Evolutionary conservation across 2,797 vertebrate species (phyloP), one percentile per base, ranked within the genome.

Genomic region (Atherinosoma microstoma): DNA sequence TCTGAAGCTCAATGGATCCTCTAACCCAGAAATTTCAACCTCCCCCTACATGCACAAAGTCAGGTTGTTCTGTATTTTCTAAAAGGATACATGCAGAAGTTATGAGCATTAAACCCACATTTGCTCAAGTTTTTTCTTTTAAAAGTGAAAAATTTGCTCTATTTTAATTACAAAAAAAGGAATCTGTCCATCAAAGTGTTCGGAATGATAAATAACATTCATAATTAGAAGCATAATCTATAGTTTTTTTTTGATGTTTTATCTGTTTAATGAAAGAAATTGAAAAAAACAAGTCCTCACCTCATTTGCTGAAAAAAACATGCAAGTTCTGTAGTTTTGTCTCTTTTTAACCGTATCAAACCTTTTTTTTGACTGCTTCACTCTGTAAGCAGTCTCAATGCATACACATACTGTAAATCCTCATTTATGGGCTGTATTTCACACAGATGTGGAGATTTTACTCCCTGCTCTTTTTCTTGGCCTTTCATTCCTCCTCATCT

Each of bases 1-100:
- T 72, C 61, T 72, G 77, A 79, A 84, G 82, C 83, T 82, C 80
- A 51, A 72, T 67, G 84, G 70, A 83, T 84, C 65, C 73, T 84
- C 60, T 83, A 85, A 89, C 86, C 81, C 83, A 91, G 85, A 88
- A 89, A 85, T 74, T 71, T 32, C 66, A 66, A 30, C 54, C 59
- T 64, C n/a, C 35, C 62, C 54, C 60, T 67, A 42, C 53, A 12
- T 22, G 20, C 59, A 67, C 82, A 76, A 58, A 73, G 75, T 76
- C 73, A 58, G 62, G 35, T n/a, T 56, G 8, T 35, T 67, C 64
- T 71, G 70, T 32, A 45, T 75, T 58, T 53, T 59, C 8, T 15
- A 51, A n/a, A 29, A 27, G 62, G 49, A 22, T 57, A 22, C 57
- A 45, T n/a, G 32, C 38, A 15, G 3, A 7, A 27, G 35, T 63